phyloP scores from a whole-genome alignment of 2,888 invertebrate species.

The Himalopsyche tibetana region DNA sequence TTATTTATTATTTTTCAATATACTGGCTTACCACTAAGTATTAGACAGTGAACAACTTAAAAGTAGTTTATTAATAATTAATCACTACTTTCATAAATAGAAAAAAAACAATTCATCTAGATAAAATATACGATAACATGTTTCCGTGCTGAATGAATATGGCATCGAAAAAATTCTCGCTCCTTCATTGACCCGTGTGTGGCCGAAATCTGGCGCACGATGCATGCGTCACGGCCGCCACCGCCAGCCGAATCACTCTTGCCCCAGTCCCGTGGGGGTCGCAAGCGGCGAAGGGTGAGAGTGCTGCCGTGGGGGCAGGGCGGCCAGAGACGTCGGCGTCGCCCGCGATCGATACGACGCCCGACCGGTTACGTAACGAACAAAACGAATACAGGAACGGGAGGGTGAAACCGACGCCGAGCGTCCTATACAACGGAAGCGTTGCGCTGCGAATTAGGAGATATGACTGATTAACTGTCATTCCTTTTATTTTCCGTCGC shows the following conservation, averaged over 20 bases:
- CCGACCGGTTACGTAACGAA: slow-evolving; percentile 30
- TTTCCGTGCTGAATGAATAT: too few relatives aligned
- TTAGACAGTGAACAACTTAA: too few relatives aligned
- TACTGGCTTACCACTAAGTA: too few relatives aligned
- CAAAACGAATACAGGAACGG: background rate
- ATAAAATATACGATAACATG: too few relatives aligned
- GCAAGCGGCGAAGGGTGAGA: background rate
- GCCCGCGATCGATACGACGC: slow-evolving; percentile 18
- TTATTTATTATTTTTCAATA: too few relatives aligned
- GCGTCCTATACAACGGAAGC: background rate
- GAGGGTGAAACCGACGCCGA: background rate
- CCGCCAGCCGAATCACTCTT: slow-evolving; percentile 15
- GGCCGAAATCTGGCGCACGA: background rate
- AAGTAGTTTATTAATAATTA: too few relatives aligned
- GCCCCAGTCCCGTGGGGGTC: background rate
- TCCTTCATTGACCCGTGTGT: background rate
- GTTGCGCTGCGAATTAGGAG: background rate
- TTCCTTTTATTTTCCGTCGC: too few relatives aligned
- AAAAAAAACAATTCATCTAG: too few relatives aligned
- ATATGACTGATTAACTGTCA: slow-evolving; percentile 13
- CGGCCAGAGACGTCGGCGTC: background rate
- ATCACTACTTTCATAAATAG: too few relatives aligned
- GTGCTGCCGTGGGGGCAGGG: background rate
- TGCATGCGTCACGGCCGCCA: slow-evolving; percentile 22
- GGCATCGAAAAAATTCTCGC: too few relatives aligned